phyloP scores from a whole-genome alignment of 1,140 invertebrate species.

The Amyelois transitella region DNA sequence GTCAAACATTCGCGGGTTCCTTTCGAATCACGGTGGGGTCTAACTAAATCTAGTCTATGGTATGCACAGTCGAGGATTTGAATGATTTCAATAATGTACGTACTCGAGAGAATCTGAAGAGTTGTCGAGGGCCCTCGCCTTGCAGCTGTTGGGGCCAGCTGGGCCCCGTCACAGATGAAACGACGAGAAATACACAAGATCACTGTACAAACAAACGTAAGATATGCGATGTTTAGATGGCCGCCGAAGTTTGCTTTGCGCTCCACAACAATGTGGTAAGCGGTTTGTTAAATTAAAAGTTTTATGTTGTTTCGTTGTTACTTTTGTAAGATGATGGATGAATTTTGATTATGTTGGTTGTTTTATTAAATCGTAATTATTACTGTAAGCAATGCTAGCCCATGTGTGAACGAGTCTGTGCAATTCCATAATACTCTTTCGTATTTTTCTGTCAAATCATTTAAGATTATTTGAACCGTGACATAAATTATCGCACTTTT shows the following conservation, averaged over 20 bases:
- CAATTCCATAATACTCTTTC: no score
- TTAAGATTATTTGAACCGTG: no score
- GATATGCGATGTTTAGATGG: conserved; percentile 42
- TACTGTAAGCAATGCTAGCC: no score
- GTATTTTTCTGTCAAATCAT: no score
- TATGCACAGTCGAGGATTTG: background rate
- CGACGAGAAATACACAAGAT: conserved; percentile 50
- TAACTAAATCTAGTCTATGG: background rate
- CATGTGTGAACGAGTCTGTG: no score
- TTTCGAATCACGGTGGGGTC: no score
- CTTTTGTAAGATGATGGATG: background rate
- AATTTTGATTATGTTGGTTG: background rate
- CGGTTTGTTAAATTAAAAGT: conserved; percentile 15
- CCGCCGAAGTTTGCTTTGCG: conserved; percentile 43
- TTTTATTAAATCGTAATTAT: no score
- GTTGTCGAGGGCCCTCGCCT: conserved; percentile 15
- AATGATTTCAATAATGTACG: conserved; percentile 35
- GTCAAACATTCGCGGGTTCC: no score
- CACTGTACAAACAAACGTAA: conserved; percentile 57
- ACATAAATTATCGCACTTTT: no score
- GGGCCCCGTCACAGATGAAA: conserved; percentile 50
- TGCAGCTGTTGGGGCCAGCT: conserved; percentile 53
- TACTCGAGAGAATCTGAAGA: conserved; percentile 34
- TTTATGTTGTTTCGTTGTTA: background rate
- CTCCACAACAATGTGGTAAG: conserved; percentile 36